Conservation (phyloP, 1,140 invertebrate genomes). For the Bombus superbus region DNA sequence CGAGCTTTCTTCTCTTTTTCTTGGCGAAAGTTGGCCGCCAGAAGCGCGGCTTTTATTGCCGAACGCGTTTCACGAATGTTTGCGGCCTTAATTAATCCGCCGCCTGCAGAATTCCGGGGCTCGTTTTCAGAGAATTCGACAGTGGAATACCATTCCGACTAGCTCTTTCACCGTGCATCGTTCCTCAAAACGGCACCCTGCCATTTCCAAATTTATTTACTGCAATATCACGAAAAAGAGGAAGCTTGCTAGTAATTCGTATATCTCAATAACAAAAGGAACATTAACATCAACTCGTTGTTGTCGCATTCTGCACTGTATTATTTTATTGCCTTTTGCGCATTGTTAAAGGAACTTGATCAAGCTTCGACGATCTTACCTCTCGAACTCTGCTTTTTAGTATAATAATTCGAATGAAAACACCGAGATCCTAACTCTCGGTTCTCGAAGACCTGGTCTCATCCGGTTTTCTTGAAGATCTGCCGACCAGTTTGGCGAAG, state of each 20-base stretch:
- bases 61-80: slow-evolving; percentile 31
- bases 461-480: neutral
- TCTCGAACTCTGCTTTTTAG: neutral
- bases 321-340: neutral
- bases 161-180: neutral
- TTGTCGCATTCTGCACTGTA: neutral
- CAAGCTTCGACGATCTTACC: neutral
- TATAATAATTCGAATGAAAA: neutral
- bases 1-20: slow-evolving; percentile 12
- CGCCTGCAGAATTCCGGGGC: neutral
- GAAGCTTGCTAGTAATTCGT: neutral
- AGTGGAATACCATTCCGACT: neutral
- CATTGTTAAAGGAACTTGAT: neutral
- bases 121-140: slow-evolving; percentile 10
- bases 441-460: neutral
- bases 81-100: slow-evolving; percentile 42
- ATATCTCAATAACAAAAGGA: too few relatives aligned
- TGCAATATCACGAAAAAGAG: neutral
- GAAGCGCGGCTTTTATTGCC: slow-evolving; percentile 27
- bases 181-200: neutral
- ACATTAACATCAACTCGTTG: neutral
- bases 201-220: neutral
- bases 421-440: neutral
- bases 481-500: neutral
- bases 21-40: slow-evolving; percentile 5